phyloP scores from a whole-genome alignment of 2,888 invertebrate genomes.

The Athripsodes cinereus region DNA sequence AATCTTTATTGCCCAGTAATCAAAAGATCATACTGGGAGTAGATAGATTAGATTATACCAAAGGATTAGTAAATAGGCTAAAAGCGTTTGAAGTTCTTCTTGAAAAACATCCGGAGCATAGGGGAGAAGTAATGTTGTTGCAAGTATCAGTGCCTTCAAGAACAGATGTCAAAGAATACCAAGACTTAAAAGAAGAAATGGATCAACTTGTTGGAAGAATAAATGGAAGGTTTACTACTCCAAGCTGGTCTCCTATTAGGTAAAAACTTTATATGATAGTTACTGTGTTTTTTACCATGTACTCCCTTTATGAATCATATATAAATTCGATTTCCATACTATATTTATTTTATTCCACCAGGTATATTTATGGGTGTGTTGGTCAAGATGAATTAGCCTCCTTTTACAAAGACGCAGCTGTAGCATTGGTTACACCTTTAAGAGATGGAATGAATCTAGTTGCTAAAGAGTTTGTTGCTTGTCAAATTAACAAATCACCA shows the following conservation, averaged over 20 bases:
- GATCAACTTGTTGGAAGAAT: conserved; percentile 84
- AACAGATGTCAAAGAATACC: conserved; percentile 85
- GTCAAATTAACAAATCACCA: conserved; percentile 79
- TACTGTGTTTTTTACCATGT: too few relatives aligned
- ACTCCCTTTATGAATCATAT: too few relatives aligned
- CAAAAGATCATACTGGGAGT: conserved; percentile 83
- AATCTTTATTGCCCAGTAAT: conserved; percentile 62
- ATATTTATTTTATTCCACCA: conserved; percentile 31
- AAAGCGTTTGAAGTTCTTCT: conserved; percentile 77
- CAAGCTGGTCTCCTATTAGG: conserved; percentile 88
- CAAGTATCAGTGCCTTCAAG: conserved; percentile 86
- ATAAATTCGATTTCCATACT: too few relatives aligned
- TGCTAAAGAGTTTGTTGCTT: conserved; percentile 89
- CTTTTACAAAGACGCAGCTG: conserved; percentile 80
- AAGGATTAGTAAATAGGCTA: conserved; percentile 78
- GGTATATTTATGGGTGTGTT: conserved; percentile 82
- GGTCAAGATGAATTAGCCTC: conserved; percentile 82
- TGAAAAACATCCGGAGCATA: conserved; percentile 79
- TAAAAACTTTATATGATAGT: too few relatives aligned
- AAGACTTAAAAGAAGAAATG: conserved; percentile 84
- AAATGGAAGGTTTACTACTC: conserved; percentile 83
- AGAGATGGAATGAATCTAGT: conserved; percentile 90
- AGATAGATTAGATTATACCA: conserved; percentile 85
- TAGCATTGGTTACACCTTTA: conserved; percentile 81
- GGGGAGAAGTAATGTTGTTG: conserved; percentile 71